Conservation (phyloP, 2,797 vertebrate genomes). For the Thaleichthys pacificus region DNA sequence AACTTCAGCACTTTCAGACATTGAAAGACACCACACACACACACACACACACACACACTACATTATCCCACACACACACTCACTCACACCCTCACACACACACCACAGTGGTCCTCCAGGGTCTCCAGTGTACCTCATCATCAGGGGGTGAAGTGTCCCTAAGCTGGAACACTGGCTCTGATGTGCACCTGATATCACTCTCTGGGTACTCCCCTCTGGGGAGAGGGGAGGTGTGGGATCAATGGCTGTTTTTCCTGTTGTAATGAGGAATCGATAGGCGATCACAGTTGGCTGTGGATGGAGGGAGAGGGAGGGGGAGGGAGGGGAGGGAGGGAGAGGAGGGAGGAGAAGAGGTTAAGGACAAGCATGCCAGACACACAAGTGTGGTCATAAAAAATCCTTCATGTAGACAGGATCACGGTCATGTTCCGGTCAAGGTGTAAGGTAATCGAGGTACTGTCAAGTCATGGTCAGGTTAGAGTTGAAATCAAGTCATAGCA, state of each 20-base stretch:
- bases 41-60: no score
- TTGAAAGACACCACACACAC: no score
- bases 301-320: slow-evolving; percentile 6
- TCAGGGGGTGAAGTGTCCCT: slow-evolving; percentile 24
- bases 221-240: slow-evolving; percentile 58
- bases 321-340: slow-evolving; percentile 20
- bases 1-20: neutral
- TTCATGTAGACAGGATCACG: slow-evolving; percentile 3
- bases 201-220: slow-evolving; percentile 37
- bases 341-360: neutral
- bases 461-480: no score
- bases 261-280: slow-evolving; percentile 72
- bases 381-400: neutral
- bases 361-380: no score
- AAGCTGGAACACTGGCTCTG: slow-evolving; percentile 18
- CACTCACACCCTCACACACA: no score
- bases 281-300: slow-evolving; percentile 49
- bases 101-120: no score
- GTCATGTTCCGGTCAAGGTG: slow-evolving; percentile 25
- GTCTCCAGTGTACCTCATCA: neutral
- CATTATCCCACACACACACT: no score
- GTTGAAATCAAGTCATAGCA: no score
- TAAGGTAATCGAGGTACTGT: no score
- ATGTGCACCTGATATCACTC: slow-evolving; percentile 47
- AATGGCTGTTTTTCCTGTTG: slow-evolving; percentile 60